These are phyloP conservation scores for Drosophila sucinea DNA, from an alignment of 1,140 invertebrate species.

Conservation along the genomic window DNA sequence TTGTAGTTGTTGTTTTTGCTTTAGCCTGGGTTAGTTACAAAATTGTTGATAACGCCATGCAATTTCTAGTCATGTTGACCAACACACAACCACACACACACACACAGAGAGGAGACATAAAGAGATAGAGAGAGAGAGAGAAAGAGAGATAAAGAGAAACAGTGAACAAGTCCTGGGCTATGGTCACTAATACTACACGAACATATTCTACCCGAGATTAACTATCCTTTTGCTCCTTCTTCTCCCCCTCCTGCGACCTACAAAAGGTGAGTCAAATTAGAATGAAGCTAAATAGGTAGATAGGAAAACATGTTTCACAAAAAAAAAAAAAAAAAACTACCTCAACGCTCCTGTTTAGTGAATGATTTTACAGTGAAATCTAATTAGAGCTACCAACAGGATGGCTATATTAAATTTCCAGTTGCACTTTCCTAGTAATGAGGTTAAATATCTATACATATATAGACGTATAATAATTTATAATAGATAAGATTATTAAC, in stretches of 20 bases:
- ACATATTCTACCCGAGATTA: not conserved
- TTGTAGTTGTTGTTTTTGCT: not conserved
- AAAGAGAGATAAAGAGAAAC: not conserved
- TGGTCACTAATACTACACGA: slow-evolving; percentile 10
- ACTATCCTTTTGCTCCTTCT: not conserved
- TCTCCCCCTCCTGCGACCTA: not conserved
- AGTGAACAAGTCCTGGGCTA: not conserved
- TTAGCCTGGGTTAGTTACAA: slow-evolving; percentile 28
- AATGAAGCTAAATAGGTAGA: slow-evolving; percentile 12
- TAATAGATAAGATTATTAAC: no score
- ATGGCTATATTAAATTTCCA: no score
- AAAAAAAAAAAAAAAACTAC: not conserved
- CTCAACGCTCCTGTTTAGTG: not conserved
- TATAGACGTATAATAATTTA: no score
- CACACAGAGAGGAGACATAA: not conserved
- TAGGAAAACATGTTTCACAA: not conserved
- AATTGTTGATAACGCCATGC: slow-evolving; percentile 63
- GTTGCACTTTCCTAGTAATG: no score
- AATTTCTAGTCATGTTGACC: slow-evolving; percentile 59
- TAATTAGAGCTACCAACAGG: not conserved
- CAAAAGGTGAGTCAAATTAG: slow-evolving; percentile 10
- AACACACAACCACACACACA: slow-evolving; percentile 24
- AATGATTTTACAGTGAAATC: not conserved
- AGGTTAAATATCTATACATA: no score
- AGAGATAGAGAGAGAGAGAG: not conserved